These are phyloP conservation scores for Clarias gariepinus DNA, from an alignment of 2,113 vertebrate species.

Conservation along the genomic window DNA sequence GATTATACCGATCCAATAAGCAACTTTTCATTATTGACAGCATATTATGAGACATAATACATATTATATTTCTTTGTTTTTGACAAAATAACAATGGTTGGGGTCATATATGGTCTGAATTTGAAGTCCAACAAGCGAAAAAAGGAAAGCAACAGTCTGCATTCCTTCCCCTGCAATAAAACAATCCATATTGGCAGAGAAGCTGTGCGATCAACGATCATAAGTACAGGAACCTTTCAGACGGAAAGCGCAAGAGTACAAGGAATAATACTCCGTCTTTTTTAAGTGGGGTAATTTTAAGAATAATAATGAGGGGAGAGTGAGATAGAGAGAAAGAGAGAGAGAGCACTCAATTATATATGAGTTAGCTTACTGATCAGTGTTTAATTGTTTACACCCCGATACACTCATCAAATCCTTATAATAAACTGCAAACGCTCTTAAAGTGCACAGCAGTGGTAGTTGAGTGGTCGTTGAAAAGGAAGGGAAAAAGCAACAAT, in stretches of 20 bases:
- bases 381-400: conserved; percentile 16
- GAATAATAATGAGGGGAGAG: neutral
- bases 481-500: neutral
- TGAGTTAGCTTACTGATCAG: conserved; percentile 9
- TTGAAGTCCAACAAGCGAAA: neutral
- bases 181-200: conserved; percentile 4
- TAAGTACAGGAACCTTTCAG: neutral
- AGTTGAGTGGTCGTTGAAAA: neutral
- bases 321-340: conserved; percentile 3
- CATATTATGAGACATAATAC: too few relatives aligned
- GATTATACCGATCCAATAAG: conserved; percentile 11
- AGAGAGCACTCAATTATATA: conserved; percentile 17
- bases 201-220: neutral
- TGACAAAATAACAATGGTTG: neutral
- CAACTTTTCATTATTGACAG: conserved; percentile 4
- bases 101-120: neutral
- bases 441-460: neutral
- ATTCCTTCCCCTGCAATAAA: conserved; percentile 22
- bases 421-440: neutral
- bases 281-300: neutral
- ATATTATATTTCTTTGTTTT: neutral
- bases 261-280: neutral
- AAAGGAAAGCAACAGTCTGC: conserved; percentile 32
- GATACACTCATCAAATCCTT: neutral
- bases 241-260: neutral